These are phyloP conservation scores for Tenrec ecaudatus DNA, from an alignment of 2,113 vertebrate genomes.

Conservation along the genomic window DNA sequence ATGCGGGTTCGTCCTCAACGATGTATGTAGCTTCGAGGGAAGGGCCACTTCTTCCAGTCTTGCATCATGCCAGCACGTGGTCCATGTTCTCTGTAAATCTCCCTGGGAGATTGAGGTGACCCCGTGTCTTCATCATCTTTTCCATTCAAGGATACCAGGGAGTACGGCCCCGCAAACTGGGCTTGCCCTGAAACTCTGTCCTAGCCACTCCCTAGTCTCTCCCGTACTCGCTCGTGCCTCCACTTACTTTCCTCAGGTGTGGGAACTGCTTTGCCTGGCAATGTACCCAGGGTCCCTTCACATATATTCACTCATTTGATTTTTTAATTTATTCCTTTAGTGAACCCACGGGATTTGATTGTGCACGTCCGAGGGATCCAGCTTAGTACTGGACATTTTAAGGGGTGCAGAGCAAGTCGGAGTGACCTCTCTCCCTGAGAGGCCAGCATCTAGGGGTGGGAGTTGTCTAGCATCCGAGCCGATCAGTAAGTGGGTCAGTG, in stretches of 20 bases:
- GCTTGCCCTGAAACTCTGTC: not conserved
- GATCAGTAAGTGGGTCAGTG: not conserved
- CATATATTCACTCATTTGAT: not conserved
- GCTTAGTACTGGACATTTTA: conserved; percentile 1
- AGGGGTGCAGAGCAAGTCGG: conserved; percentile 10
- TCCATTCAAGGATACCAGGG: not conserved
- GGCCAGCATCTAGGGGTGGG: not conserved
- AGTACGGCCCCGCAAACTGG: not conserved
- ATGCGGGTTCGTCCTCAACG: not conserved
- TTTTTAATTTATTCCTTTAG: too few species aligned
- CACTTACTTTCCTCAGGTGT: not conserved
- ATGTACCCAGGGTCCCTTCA: not conserved
- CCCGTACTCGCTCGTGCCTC: not conserved
- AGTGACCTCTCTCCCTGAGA: not conserved
- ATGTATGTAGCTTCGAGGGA: not conserved
- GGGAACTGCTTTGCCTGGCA: not conserved
- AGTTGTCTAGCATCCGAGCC: not conserved
- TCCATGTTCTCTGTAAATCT: not conserved
- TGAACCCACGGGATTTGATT: conserved; percentile 21
- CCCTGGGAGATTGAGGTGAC: not conserved
- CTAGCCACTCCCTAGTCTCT: not conserved
- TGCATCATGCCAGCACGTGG: not conserved
- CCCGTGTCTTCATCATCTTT: not conserved
- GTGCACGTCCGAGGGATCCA: conserved; percentile 17
- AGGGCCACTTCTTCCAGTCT: conserved; percentile 11